Evolutionary conservation across 2,888 invertebrate species (phyloP).

Genomic region (Chelonus formosanus): DNA sequence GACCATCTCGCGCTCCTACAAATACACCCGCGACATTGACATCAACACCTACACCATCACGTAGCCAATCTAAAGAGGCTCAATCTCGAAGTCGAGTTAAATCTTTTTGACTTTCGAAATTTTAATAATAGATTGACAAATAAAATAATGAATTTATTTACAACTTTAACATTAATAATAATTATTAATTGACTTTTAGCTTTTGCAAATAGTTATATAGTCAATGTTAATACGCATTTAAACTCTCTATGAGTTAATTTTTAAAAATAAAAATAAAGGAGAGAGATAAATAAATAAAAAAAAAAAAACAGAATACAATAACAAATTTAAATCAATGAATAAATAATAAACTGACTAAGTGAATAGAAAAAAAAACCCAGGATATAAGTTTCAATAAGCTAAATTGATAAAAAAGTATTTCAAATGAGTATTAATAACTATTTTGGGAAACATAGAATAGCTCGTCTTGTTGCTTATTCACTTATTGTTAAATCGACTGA

Average conservation of each 20-base stretch:
- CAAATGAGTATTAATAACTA: slow-evolving; percentile 19
- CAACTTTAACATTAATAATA: slow-evolving; percentile 16
- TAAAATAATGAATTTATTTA: slow-evolving; percentile 43
- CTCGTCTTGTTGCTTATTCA: slow-evolving; percentile 32
- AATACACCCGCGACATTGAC: slow-evolving; percentile 46
- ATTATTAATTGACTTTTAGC: slow-evolving; percentile 55
- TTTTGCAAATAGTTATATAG: slow-evolving; percentile 25
- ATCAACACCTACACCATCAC: slow-evolving; percentile 52
- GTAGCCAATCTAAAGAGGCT: slow-evolving; percentile 53
- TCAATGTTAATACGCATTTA: slow-evolving; percentile 13
- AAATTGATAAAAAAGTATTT: slow-evolving; percentile 23
- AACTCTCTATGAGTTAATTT: too few relatives aligned
- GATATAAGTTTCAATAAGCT: not conserved
- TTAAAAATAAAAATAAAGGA: too few relatives aligned
- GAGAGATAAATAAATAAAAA: too few relatives aligned
- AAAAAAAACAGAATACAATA: too few relatives aligned
- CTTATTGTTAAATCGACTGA: slow-evolving; percentile 30
- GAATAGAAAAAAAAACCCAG: too few relatives aligned
- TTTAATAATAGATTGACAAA: slow-evolving; percentile 33
- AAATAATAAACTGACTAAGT: not conserved
- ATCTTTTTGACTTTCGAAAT: slow-evolving; percentile 60
- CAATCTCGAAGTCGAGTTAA: slow-evolving; percentile 61
- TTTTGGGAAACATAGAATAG: slow-evolving; percentile 10
- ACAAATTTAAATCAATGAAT: not conserved
- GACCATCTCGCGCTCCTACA: slow-evolving; percentile 51